Base-by-base conservation (phyloP, 2,113 vertebrate genomes). In the Catharus fuscescens region DNA sequence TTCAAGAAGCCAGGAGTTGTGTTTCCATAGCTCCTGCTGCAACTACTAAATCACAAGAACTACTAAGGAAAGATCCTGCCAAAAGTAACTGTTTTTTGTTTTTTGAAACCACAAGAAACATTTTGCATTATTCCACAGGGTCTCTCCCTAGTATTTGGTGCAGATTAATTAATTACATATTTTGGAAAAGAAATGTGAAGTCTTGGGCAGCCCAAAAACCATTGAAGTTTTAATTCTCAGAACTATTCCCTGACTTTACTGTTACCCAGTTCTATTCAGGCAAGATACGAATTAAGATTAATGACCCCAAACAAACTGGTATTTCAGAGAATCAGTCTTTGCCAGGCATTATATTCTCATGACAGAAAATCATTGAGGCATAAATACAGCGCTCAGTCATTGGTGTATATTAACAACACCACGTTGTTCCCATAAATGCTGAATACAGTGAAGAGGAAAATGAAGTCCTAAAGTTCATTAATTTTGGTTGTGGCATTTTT, bases 211-310 rank as follows among this genome's bases (percentile, higher is more conserved):
- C 76, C 74, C 48, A 61, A 93, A 96, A 88, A 19, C 47, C 56
- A 88, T 7, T 90, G 82, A 94, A 60, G 67, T 71, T 96, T 78
- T 93, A 90, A 78, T 90, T 94, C 93, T 97, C 65, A 60, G 71
- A 92, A 92, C 52, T 86, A 52, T 90, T 92, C 88, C 56, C 79
- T 84, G n/a, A 56, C 52, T 93, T 93, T 60, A 96, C 76, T 94
- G 79, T 86, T 95, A 71, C 4, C 54, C 72, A 93, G 82, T 64
- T 92, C 82, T 92, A 93, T 94, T 91, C 81, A 96, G 60, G 85
- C 88, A 83, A 97, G 92, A 96, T 93, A 96, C 64, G 92, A 93
- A 96, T 94, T 97, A 97, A 96, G 95, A 97, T 96, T 96, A 97
- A 96, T 94, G 92, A 95, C 62, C 90, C 85, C 85, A 97, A 95